Percentiles rank a stretch among this genome's conserved stretches.
phyloP scores from a whole-genome alignment of 2,113 vertebrate species.

The Climacteris rufus region DNA sequence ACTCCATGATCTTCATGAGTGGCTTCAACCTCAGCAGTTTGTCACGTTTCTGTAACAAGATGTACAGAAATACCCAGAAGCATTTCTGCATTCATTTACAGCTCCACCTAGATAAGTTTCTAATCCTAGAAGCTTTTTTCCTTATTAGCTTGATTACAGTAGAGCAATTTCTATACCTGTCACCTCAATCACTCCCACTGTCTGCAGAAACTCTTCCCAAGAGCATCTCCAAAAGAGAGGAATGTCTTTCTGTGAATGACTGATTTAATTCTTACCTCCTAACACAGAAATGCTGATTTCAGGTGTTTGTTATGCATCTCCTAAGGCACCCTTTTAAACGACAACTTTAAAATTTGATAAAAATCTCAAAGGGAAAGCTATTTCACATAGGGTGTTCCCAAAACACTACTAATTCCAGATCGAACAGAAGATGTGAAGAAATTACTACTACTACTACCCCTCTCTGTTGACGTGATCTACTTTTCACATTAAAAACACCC shows the following conservation, averaged over 20 bases:
- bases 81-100: neutral
- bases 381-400: neutral
- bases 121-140: neutral
- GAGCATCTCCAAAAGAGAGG: neutral
- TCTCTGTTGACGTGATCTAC: neutral
- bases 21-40: neutral
- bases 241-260: neutral
- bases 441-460: neutral
- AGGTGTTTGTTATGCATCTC: neutral
- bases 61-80: rapidly evolving
- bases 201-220: neutral
- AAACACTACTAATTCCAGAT: neutral
- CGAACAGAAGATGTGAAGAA: neutral
- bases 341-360: neutral
- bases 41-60: neutral
- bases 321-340: neutral
- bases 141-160: neutral
- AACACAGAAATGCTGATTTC: neutral
- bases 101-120: neutral
- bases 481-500: neutral
- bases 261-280: neutral
- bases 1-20: rapidly evolving
- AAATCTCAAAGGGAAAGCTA: neutral
- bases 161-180: neutral
- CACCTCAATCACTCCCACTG: neutral